Evolutionary conservation across 2,113 vertebrate genomes (phyloP).

Genomic region (Coryphaenoides rupestris): DNA sequence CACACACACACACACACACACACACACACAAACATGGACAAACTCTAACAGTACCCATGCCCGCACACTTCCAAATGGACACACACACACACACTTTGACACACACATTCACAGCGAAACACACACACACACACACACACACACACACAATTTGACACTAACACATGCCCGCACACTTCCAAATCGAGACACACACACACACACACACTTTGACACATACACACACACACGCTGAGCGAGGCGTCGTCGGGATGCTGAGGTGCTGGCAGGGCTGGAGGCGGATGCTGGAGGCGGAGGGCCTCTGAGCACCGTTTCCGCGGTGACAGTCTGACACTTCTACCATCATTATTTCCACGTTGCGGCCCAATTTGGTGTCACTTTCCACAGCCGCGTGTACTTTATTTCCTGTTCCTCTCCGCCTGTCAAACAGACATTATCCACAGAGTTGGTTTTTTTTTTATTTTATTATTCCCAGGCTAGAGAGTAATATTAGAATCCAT

Average conservation of each 20-base stretch:
- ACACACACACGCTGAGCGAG: conserved; percentile 17
- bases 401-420: conserved; percentile 11
- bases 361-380: conserved; percentile 37
- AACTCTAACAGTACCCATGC: too few species aligned
- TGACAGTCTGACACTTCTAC: conserved; percentile 24
- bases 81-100: too few species aligned
- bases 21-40: too few species aligned
- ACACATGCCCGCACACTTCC: too few species aligned
- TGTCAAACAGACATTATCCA: conserved; percentile 28
- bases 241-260: too few species aligned
- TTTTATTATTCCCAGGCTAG: conserved; percentile 15
- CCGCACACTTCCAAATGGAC: too few species aligned
- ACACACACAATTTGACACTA: conserved; percentile 10
- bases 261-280: too few species aligned
- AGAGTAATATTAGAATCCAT: conserved; percentile 4
- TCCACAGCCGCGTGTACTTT: background rate
- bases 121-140: conserved; percentile 8
- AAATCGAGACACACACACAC: conserved; percentile 4
- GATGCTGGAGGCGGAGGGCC: too few species aligned
- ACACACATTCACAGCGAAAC: too few species aligned
- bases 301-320: conserved; percentile 16
- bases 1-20: too few species aligned
- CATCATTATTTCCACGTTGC: conserved; percentile 51
- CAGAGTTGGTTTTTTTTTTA: too few species aligned
- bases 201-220: conserved; percentile 14